Percentiles rank a stretch among this genome's conserved stretches.
phyloP scores from a whole-genome alignment of 1,140 invertebrate species.

The Brachionus calyciflorus region DNA sequence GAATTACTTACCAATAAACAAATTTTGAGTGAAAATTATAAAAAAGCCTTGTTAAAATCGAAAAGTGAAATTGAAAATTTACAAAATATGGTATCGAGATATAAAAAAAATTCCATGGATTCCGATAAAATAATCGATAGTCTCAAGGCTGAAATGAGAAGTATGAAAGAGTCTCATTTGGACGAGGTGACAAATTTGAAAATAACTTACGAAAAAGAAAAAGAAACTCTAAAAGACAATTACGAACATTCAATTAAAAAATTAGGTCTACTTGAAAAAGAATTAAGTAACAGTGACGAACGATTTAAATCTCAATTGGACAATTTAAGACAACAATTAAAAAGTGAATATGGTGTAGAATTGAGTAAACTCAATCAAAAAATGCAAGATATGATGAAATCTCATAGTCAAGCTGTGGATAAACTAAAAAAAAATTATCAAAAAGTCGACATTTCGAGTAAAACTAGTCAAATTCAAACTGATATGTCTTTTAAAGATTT shows the following conservation, averaged over 20 bases:
- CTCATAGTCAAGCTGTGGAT: not conserved
- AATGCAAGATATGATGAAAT: conserved; percentile 43
- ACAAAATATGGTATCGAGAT: not conserved
- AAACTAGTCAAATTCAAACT: not conserved
- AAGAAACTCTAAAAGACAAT: conserved; percentile 27
- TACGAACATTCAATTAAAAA: conserved; percentile 10
- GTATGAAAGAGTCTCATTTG: conserved; percentile 40
- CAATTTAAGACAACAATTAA: not conserved
- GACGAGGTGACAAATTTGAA: conserved; percentile 39
- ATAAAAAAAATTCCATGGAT: conserved; percentile 24
- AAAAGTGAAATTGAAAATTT: conserved; percentile 26
- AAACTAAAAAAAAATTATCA: not conserved
- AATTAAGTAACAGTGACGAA: not conserved
- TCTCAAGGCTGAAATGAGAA: conserved; percentile 33
- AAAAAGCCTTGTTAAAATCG: not conserved
- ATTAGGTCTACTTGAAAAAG: conserved; percentile 9
- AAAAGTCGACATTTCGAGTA: not conserved
- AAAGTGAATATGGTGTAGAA: not conserved
- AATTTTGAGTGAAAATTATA: conserved; percentile 38
- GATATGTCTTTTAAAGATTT: conserved; percentile 19
- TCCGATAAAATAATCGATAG: conserved; percentile 43
- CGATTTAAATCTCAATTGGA: not conserved
- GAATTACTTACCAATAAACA: not conserved
- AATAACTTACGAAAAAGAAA: conserved; percentile 28
- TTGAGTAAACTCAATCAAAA: conserved; percentile 18